phyloP scores from a whole-genome alignment of 2,888 invertebrate species.

The Callyntrura sp. region DNA sequence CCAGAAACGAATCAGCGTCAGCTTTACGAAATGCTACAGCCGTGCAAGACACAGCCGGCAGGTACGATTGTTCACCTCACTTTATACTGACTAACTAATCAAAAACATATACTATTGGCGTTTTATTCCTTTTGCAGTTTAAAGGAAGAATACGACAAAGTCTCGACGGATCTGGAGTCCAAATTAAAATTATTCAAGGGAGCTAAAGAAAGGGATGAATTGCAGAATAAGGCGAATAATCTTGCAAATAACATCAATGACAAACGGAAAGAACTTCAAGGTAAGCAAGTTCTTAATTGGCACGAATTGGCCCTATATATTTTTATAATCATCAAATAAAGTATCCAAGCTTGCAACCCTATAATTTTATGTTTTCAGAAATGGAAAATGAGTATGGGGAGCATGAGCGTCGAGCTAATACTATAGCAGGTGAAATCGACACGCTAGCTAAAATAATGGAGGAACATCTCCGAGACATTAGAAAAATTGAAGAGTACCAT shows the following conservation, averaged over 20 bases:
- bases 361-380: constrained; percentile 84
- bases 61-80: constrained; percentile 44
- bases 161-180: constrained; percentile 90
- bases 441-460: constrained; percentile 89
- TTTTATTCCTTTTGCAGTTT: constrained; percentile 85
- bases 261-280: constrained; percentile 90
- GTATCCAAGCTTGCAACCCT: neutral
- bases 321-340: neutral
- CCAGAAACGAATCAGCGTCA: constrained; percentile 91
- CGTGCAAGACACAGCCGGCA: constrained; percentile 89
- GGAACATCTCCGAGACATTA: constrained; percentile 88
- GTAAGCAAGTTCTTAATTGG: constrained; percentile 85
- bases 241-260: constrained; percentile 92
- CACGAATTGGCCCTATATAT: neutral
- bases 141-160: constrained; percentile 90
- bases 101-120: neutral
- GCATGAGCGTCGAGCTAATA: constrained; percentile 88
- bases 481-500: constrained; percentile 88
- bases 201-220: constrained; percentile 91
- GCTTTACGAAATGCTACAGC: constrained; percentile 91
- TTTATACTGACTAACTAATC: neutral
- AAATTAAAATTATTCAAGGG: constrained; percentile 91
- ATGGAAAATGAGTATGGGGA: constrained; percentile 90
- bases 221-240: constrained; percentile 92
- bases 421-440: constrained; percentile 88